These are phyloP conservation scores for Syngnathus acus DNA, from an alignment of 2,797 vertebrate species.

Conservation along the genomic window DNA sequence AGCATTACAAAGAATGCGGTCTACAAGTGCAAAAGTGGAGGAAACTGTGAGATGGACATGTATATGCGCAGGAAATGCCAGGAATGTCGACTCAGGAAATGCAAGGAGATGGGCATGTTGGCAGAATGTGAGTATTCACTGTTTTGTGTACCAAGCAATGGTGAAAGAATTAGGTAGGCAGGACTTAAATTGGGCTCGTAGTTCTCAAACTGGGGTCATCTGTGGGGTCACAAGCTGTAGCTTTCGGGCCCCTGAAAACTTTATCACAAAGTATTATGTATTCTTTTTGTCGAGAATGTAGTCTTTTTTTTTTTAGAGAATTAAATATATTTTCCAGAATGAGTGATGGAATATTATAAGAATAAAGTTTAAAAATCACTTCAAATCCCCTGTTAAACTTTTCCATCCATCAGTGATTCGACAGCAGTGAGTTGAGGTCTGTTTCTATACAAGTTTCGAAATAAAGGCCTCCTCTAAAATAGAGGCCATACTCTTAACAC, in stretches of 20 bases:
- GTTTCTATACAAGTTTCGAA: background rate
- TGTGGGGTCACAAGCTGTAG: too few relatives aligned
- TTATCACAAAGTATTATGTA: too few relatives aligned
- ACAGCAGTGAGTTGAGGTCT: background rate
- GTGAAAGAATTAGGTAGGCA: background rate
- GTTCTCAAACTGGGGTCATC: background rate
- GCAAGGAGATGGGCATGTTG: constrained; percentile 98
- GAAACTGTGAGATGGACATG: constrained; percentile 99
- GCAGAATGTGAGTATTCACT: constrained; percentile 89
- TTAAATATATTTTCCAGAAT: too few relatives aligned
- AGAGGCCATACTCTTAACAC: background rate
- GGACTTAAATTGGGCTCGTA: too few relatives aligned
- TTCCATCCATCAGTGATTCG: background rate
- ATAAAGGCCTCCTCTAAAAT: background rate
- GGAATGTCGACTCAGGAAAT: constrained; percentile 92
- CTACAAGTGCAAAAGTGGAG: constrained; percentile 96
- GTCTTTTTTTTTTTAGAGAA: too few relatives aligned
- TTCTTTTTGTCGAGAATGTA: too few relatives aligned
- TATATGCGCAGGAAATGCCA: constrained; percentile 99
- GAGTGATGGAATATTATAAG: too few relatives aligned
- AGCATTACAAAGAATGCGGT: constrained; percentile 97
- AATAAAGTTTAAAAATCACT: too few relatives aligned
- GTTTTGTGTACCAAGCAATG: background rate
- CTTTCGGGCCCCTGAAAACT: too few relatives aligned
- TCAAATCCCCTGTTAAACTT: background rate